A percentile compares a stretch with the other conserved stretches of the same genome.
Evolutionary conservation across 2,888 invertebrate species (phyloP).

Genomic region (Dynastes grantii): DNA sequence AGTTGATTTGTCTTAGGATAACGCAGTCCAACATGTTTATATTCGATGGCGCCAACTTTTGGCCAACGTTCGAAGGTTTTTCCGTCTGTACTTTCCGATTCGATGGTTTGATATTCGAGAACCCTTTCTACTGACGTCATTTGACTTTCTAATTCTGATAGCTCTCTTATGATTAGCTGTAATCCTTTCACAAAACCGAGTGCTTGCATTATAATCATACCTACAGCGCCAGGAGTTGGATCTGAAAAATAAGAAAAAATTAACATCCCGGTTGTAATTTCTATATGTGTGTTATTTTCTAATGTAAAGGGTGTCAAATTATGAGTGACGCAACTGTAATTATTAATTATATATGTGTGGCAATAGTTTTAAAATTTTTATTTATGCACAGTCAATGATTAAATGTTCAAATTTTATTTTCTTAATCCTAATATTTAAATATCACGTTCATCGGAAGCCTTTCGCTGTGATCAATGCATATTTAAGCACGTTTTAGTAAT

Average conservation of each 20-base stretch:
- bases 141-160: constrained; percentile 85
- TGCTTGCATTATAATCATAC: constrained; percentile 85
- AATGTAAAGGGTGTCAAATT: no score
- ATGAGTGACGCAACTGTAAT: no score
- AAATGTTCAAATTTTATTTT: no score
- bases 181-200: constrained; percentile 81
- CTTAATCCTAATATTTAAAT: no score
- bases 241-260: constrained; percentile 69
- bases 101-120: constrained; percentile 69
- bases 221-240: constrained; percentile 82
- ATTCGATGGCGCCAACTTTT: constrained; percentile 78
- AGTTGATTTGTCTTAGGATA: constrained; percentile 81
- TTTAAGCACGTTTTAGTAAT: no score
- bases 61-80: constrained; percentile 81
- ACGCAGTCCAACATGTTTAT: constrained; percentile 78
- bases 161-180: constrained; percentile 83
- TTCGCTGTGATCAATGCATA: no score
- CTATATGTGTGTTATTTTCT: no score
- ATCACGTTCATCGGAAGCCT: no score
- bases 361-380: no score
- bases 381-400: no score
- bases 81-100: constrained; percentile 64
- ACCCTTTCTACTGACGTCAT: constrained; percentile 93
- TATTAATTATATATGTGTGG: no score
- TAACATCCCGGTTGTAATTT: no score